Base-by-base conservation (phyloP, 2,113 vertebrate species). In the Murina feae region DNA sequence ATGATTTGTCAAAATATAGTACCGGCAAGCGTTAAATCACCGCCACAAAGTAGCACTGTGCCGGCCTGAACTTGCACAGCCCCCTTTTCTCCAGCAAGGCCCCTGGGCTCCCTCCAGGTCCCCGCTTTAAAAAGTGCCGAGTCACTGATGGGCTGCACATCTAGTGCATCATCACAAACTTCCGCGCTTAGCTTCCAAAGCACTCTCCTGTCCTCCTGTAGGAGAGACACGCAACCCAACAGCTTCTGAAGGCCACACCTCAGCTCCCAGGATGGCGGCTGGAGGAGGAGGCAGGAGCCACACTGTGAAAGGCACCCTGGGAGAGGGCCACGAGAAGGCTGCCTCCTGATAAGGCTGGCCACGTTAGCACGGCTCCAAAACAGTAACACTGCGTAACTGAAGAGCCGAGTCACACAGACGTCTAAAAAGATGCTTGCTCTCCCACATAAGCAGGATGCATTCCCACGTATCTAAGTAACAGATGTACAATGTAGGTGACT, bases 151-250 rank as follows among this genome's bases (percentile, higher is more conserved):
- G 32, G 23, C 25, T 39, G 30, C 2, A 37, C 17, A 85, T 66
- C 35, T 93, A 81, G 66, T 85, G 68, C 92, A 74, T 35, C 25
- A 80, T n/a, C 68, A 88, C 6, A 88, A 83, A 71, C 92, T 30
- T n/a, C 80, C 30, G 2, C 47, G 88, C 93, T 79, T 47, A 65
- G 49, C 42, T 78, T 79, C 42, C 42, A 65, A 80, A 96, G 65
- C 28, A 89, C 9, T 53, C 49, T 72, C 84, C 49, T 72, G 17
- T 60, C 21, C 20, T 44, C 60, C 86, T 11, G 79, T 76, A 71
- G 82, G 25, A 94, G 44, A 87, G 23, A 93, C 4, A 84, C 21
- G 9, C 13, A 86, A 86, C 66, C 47, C 28, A 89, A 72, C 35
- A 86, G 88, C n/a, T 88, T 85, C 63, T 79, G 17, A 86, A 86